Evolutionary conservation across 2,113 vertebrate genomes (phyloP), one percentile per base, ranked within the genome.

Genomic region (Varanus komodoensis): DNA sequence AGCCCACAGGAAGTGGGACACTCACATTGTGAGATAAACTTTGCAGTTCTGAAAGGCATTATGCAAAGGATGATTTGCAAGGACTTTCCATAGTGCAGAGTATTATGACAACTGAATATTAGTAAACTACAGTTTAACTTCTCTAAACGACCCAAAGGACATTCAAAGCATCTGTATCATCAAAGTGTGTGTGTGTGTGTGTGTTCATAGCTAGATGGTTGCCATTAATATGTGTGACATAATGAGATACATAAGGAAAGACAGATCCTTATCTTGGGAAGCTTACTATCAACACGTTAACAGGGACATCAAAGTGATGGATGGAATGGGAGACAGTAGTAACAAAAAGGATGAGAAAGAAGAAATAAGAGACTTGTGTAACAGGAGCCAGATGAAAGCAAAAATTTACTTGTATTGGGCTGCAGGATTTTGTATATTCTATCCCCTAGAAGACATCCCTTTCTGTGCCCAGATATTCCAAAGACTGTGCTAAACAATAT

Each of bases 21-120:
- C 48, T 92, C 44, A 64, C 29, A 52, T 3, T 82, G 79, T 29
- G 67, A 89, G 67, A 2, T 57, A 27, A 87, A 64, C 68, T 82
- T 90, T 87, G 48, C 54, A 82, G 57, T 17, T 86, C 74, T 83
- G 27, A 89, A 69, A 34, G 85, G 93, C 91, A 50, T 88, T 92
- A 82, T 57, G 88, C 89, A 89, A 54, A 61, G 78, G 91, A 68
- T 44, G 52, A 74, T 64, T 84, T 78, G 34, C 25, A 64, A 78
- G 38, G 67, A 87, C 71, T 82, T 91, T 87, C 88, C 90, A 89
- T 71, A 44, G 91, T 61, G 57, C 0, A 78, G 64, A 87, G 7
- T 38, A 29, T 34, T 82, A 44, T 89, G 2, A 85, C 2, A 86
- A 67, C 34, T 32, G 34, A 84, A 80, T 81, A 82, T 89, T 12